Evolutionary conservation across 2,888 invertebrate species (phyloP).

Genomic region (Drosophila affinis): DNA sequence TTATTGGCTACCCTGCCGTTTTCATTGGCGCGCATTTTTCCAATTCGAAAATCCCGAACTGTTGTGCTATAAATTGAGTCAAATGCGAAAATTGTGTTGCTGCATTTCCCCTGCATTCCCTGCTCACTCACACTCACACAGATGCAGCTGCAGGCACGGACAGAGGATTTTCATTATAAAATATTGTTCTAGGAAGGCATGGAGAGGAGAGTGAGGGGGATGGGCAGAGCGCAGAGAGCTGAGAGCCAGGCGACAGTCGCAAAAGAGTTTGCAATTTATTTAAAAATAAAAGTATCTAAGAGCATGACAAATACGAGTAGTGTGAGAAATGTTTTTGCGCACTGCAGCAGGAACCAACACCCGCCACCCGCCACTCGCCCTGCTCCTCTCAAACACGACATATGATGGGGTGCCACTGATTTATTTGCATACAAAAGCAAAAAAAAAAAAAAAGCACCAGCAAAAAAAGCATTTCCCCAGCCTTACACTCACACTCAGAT

Average conservation of each 20-base stretch:
- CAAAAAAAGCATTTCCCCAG: slow-evolving; percentile 45
- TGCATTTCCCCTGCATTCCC: slow-evolving; percentile 74
- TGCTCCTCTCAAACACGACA: slow-evolving; percentile 57
- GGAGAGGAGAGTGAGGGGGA: slow-evolving; percentile 24
- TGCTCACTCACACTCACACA: slow-evolving; percentile 41
- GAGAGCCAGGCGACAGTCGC: slow-evolving; percentile 53
- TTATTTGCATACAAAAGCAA: slow-evolving; percentile 82
- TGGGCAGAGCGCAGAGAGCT: slow-evolving; percentile 32
- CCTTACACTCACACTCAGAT: not conserved
- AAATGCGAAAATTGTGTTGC: slow-evolving; percentile 82
- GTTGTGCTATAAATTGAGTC: slow-evolving; percentile 79
- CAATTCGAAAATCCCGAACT: slow-evolving; percentile 78
- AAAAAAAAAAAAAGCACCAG: slow-evolving; percentile 75
- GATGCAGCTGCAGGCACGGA: slow-evolving; percentile 33
- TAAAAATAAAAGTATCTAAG: slow-evolving; percentile 75
- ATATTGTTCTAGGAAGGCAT: slow-evolving; percentile 61
- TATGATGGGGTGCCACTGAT: slow-evolving; percentile 77
- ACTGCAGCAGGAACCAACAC: slow-evolving; percentile 48
- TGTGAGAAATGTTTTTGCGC: slow-evolving; percentile 77
- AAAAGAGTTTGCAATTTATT: slow-evolving; percentile 77
- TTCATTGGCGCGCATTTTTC: slow-evolving; percentile 82
- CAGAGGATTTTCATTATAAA: slow-evolving; percentile 82
- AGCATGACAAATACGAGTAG: slow-evolving; percentile 82
- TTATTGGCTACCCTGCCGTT: slow-evolving; percentile 83
- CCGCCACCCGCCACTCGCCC: not conserved